Conservation (phyloP, 2,888 invertebrate genomes). For the Chrysolina haemoptera region DNA sequence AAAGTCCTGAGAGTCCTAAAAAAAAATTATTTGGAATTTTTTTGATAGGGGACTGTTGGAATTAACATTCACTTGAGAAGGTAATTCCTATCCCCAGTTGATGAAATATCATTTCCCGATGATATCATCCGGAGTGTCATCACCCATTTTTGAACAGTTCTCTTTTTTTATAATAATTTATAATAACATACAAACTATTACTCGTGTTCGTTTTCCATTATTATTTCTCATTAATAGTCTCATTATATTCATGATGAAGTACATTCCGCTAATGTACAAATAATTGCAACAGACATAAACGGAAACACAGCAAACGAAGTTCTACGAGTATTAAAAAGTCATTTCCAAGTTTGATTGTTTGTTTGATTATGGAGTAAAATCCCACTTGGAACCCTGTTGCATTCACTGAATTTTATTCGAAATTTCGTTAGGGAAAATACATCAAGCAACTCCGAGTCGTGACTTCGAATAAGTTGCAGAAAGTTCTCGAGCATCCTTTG, state of each 20-base stretch:
- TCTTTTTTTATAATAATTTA: no score
- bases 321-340: neutral
- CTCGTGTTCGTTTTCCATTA: no score
- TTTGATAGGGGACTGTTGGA: no score
- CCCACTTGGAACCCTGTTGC: neutral
- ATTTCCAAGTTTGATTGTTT: slow-evolving; percentile 10
- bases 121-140: no score
- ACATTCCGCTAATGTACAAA: neutral
- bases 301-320: neutral
- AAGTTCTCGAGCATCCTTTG: neutral
- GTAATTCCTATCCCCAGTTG: no score
- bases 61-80: no score
- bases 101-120: no score
- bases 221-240: no score
- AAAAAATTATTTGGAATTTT: no score
- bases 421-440: neutral
- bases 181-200: no score
- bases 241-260: neutral
- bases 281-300: neutral
- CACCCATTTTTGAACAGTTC: no score
- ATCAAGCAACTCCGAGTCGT: neutral
- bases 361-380: slow-evolving; percentile 7
- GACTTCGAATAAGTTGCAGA: neutral
- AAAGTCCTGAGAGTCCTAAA: no score
- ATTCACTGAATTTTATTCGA: neutral